Evolutionary conservation across 2,113 vertebrate genomes (phyloP), one percentile per base, ranked within the genome.

Genomic region (Carollia perspicillata): DNA sequence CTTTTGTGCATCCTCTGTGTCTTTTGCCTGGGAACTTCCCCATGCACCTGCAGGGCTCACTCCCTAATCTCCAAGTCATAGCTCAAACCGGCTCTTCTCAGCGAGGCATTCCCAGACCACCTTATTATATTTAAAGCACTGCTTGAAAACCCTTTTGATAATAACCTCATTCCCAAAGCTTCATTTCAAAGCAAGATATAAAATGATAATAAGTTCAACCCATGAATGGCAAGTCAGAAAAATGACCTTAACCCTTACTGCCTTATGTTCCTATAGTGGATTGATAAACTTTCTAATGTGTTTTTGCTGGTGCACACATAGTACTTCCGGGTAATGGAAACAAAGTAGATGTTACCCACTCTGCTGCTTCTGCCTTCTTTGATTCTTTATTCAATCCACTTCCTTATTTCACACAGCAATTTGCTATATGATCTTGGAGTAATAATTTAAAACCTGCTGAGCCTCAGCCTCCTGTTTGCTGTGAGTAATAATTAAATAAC

Each of bases 141-240:
- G 10, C 63, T 89, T 87, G 53, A 84, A 94, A 94, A 79, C 6
- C 18, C 37, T 5, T 84, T 55, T 89, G 0, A 88, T 20, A 23
- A 26, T 30, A 74, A 80, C 12, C 11, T 18, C 66, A 89, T 71
- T 83, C 33, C 84, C 53, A 71, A 86, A 74, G 18, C 28, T 94
- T 93, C 35, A 55, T 78, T 74, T 71, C 49, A 92, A n/a, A 92
- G 84, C 37, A 88, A 93, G 33, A 93, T 49, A 66, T 60, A 75
- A 87, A 91, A 79, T 93, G 33, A 58, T 30, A 83, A 71, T 53
- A 8, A 3, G 7, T 75, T 72, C 88, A 58, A 65, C 18, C n/a
- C 12, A 35, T 33, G 11, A 93, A 53, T 35, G 44, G 5, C 65
- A 94, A 69, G n/a, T 77, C 77, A 80, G 23, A 96, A 92, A 84